Conservation (phyloP, 1,140 invertebrate genomes). For the Danaus melanippus region DNA sequence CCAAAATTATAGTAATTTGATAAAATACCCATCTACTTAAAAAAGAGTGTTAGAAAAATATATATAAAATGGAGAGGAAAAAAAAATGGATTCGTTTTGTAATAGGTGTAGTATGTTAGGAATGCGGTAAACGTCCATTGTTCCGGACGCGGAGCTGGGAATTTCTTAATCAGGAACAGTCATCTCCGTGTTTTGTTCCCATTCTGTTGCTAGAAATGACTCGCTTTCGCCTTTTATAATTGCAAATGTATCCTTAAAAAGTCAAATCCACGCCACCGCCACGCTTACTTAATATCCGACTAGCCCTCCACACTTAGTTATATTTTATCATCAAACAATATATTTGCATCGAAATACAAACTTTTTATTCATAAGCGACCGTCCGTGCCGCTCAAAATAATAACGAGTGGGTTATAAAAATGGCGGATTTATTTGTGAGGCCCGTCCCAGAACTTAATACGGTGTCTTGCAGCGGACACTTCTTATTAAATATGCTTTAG, state of each 20-base stretch:
- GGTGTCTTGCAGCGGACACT: slow-evolving; percentile 54
- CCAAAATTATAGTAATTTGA: slow-evolving; percentile 68
- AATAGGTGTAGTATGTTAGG: slow-evolving; percentile 44
- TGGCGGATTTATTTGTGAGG: slow-evolving; percentile 54
- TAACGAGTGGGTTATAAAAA: slow-evolving; percentile 65
- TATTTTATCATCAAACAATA: slow-evolving; percentile 46
- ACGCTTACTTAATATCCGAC: not conserved
- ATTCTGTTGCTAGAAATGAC: too few relatives aligned
- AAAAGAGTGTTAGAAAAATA: slow-evolving; percentile 49
- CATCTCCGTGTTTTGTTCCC: slow-evolving; percentile 12
- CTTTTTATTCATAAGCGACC: slow-evolving; percentile 61
- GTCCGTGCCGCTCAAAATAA: slow-evolving; percentile 48
- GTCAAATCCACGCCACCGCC: slow-evolving; percentile 12
- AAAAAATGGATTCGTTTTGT: slow-evolving; percentile 31
- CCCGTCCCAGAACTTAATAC: slow-evolving; percentile 35
- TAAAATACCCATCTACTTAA: slow-evolving; percentile 62
- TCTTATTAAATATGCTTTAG: slow-evolving; percentile 65
- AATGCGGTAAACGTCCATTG: slow-evolving; percentile 32
- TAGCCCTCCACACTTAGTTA: too few relatives aligned
- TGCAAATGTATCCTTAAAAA: too few relatives aligned
- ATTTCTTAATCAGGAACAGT: slow-evolving; percentile 27
- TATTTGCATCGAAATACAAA: slow-evolving; percentile 61
- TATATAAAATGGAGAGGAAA: too few relatives aligned
- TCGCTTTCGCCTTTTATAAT: too few relatives aligned
- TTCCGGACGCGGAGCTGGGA: slow-evolving; percentile 15